Evolutionary conservation across 2,797 vertebrate genomes (phyloP).

Genomic region (Mus caroli): DNA sequence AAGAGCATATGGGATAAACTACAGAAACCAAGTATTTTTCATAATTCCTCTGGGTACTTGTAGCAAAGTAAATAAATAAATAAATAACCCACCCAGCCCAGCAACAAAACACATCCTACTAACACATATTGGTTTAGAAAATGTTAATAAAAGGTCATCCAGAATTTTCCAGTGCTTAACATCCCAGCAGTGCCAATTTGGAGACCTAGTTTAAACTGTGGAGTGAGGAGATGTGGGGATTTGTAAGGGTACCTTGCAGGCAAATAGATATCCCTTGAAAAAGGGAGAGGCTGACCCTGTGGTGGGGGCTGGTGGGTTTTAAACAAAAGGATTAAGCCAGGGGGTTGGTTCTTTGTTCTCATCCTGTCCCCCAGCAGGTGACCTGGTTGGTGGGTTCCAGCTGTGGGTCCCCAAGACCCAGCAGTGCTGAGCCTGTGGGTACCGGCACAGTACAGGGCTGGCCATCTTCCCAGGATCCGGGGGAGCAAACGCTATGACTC

Average conservation of each 20-base stretch:
- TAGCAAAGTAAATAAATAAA: slow-evolving; percentile 85
- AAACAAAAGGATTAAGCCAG: slow-evolving; percentile 36
- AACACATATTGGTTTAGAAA: slow-evolving; percentile 89
- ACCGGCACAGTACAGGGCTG: accelerated
- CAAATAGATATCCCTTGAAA: slow-evolving; percentile 31
- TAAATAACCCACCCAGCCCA: not conserved
- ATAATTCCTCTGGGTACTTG: slow-evolving; percentile 92
- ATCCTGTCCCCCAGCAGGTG: too few relatives aligned
- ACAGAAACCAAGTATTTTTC: slow-evolving; percentile 92
- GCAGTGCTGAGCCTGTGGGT: not conserved
- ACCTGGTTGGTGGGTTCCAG: not conserved
- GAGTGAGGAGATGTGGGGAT: slow-evolving; percentile 81
- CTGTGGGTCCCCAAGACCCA: not conserved
- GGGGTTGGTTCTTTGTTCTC: not conserved
- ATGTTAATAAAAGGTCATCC: slow-evolving; percentile 93
- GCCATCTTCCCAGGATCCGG: not conserved
- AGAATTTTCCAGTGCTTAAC: slow-evolving; percentile 89
- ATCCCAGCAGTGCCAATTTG: slow-evolving; percentile 84
- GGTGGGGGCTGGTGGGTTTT: slow-evolving; percentile 1
- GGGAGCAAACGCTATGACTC: not conserved
- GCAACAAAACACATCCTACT: slow-evolving; percentile 1
- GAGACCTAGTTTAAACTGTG: slow-evolving; percentile 83
- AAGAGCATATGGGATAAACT: slow-evolving; percentile 92
- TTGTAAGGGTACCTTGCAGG: slow-evolving; percentile 69
- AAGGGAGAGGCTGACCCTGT: slow-evolving; percentile 10